A percentile compares a stretch with the other conserved stretches of the same genome.
Evolutionary conservation across 92 coral and sea anemone genomes (phyloP).

Genomic region (Zoanthus gigantus): DNA sequence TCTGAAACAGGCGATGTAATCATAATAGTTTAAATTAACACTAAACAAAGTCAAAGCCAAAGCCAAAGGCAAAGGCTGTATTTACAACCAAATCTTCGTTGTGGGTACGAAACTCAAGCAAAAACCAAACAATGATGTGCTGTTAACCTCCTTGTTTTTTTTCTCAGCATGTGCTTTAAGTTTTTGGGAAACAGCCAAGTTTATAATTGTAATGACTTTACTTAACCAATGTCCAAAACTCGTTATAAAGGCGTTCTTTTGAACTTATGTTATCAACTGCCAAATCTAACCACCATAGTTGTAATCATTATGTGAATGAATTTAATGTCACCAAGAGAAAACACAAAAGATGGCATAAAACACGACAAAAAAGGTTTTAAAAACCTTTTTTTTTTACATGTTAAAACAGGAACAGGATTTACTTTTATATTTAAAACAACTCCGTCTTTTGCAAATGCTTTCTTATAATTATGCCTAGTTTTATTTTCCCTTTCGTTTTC

Average conservation of each 20-base stretch:
- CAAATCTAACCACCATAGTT: slow-evolving; percentile 16
- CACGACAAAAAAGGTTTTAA: not conserved
- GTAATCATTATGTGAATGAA: not conserved
- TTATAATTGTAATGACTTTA: not conserved
- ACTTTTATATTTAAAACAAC: not conserved
- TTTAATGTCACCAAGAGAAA: too few relatives aligned
- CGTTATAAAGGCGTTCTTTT: not conserved
- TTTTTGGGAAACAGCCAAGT: not conserved
- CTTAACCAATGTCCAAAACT: not conserved
- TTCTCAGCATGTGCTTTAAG: slow-evolving; percentile 22
- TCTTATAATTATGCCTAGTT: not conserved
- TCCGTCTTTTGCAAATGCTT: not conserved
- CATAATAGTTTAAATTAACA: too few relatives aligned
- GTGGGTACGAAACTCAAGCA: not conserved
- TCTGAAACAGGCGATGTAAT: not conserved
- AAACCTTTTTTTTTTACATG: not conserved
- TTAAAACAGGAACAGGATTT: too few relatives aligned
- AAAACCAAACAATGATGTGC: not conserved
- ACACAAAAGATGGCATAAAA: not conserved
- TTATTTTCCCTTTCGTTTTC: not conserved
- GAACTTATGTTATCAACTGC: not conserved
- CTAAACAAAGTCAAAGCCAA: too few relatives aligned
- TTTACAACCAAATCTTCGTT: not conserved
- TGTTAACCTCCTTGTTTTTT: not conserved
- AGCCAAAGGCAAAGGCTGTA: not conserved